Evolutionary conservation across 2,797 vertebrate species (phyloP).

Genomic region (Rhinoraja longicauda): DNA sequence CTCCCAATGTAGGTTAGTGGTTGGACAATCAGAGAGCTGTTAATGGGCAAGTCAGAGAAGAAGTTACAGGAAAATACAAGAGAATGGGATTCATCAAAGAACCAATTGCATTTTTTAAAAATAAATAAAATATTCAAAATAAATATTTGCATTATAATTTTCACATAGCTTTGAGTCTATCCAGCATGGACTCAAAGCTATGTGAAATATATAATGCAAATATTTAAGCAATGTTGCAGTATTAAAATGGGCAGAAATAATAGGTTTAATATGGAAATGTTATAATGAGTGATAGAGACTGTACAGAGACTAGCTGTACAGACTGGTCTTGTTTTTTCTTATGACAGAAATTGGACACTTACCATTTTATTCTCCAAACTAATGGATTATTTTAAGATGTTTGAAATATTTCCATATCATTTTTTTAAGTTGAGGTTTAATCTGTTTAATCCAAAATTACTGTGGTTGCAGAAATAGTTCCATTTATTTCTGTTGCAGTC

Average conservation of each 20-base stretch:
- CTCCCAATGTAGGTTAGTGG: no score
- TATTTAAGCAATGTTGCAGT: not conserved
- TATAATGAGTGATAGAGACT: not conserved
- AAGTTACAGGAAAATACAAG: no score
- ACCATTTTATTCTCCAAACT: not conserved
- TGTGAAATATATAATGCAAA: no score
- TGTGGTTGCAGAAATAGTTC: constrained; percentile 5
- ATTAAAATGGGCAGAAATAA: not conserved
- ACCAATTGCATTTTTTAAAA: no score
- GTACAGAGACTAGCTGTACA: not conserved
- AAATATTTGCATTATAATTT: no score
- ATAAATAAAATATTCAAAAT: no score
- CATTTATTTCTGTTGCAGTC: not conserved
- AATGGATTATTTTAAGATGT: not conserved
- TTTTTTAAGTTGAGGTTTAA: constrained; percentile 2
- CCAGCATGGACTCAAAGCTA: no score
- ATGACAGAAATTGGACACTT: not conserved
- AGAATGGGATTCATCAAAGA: no score
- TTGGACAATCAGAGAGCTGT: no score
- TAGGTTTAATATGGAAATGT: no score
- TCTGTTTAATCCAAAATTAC: constrained; percentile 15
- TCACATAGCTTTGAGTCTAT: no score
- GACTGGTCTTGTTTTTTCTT: not conserved
- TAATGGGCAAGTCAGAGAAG: no score
- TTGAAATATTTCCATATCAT: constrained; percentile 1